Percentiles rank a stretch among this genome's conserved stretches.
Conservation (phyloP, 2,797 vertebrate species). For the Girardinus metallicus region DNA sequence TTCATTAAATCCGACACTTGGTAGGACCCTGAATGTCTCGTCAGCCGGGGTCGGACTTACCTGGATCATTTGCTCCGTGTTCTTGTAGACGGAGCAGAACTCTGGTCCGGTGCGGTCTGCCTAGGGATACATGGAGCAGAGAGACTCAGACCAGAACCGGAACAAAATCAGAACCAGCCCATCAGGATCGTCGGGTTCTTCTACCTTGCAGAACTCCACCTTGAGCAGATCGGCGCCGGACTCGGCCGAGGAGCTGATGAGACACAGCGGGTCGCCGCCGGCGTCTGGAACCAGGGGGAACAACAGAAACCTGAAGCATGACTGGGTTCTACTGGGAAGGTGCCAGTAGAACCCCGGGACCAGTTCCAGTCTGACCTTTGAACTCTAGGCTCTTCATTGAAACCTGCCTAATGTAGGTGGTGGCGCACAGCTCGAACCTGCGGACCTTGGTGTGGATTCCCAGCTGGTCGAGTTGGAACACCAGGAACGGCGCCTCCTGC, state of each 20-base stretch:
- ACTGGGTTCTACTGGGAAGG: too few species aligned
- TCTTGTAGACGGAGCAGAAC: constrained; percentile 85
- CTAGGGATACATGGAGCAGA: constrained; percentile 66
- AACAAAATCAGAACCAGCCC: neutral
- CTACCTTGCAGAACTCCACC: constrained; percentile 91
- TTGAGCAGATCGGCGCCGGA: constrained; percentile 88
- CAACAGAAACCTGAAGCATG: neutral
- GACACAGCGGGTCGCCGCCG: constrained; percentile 82
- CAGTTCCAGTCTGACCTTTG: constrained; percentile 78
- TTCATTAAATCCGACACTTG: neutral
- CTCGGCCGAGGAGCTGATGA: constrained; percentile 87
- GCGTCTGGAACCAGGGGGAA: constrained; percentile 76
- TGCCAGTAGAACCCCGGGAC: neutral
- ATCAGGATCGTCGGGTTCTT: neutral
- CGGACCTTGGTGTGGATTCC: constrained; percentile 86
- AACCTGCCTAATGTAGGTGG: constrained; percentile 88
- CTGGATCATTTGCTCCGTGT: constrained; percentile 86
- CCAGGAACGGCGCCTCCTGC: constrained; percentile 81
- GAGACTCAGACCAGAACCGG: constrained; percentile 10
- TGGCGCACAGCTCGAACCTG: constrained; percentile 84
- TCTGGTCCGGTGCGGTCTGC: constrained; percentile 83
- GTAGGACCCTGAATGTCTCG: neutral
- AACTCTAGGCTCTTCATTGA: constrained; percentile 88
- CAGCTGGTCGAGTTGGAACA: constrained; percentile 85
- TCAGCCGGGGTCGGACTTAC: constrained; percentile 72